A percentile compares a stretch with the other conserved stretches of the same genome.
phyloP scores from a whole-genome alignment of 2,797 vertebrate species.

The Crocodylus rhombifer region DNA sequence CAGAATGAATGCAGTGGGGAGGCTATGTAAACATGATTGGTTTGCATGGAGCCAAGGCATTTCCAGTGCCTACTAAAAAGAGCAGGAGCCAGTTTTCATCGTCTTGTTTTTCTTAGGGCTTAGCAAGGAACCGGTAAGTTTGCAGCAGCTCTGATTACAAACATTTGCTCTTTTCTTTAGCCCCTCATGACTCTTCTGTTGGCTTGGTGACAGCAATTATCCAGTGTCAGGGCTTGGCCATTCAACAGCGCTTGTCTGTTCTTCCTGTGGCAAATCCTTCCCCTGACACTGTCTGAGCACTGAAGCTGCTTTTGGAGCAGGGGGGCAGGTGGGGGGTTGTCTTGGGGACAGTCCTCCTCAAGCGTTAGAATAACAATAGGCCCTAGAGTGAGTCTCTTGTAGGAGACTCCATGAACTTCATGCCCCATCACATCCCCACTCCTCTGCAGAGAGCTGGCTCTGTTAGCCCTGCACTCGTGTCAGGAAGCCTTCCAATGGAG shows the following conservation, averaged over 20 bases:
- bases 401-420: neutral
- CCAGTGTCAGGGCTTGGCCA: neutral
- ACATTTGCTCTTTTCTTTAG: conserved; percentile 67
- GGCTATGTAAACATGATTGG: conserved; percentile 50
- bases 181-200: conserved; percentile 22
- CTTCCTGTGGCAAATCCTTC: neutral
- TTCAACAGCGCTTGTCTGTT: neutral
- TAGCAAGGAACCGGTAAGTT: conserved; percentile 66
- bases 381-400: fast-evolving
- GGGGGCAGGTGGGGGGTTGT: neutral
- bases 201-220: conserved; percentile 60
- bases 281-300: neutral
- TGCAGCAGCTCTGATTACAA: conserved; percentile 64
- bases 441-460: neutral
- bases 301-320: neutral
- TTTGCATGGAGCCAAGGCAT: neutral
- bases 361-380: neutral
- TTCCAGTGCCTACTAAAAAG: conserved; percentile 57
- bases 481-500: neutral
- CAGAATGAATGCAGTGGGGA: neutral
- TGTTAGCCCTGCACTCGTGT: neutral
- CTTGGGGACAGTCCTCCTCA: too few species aligned
- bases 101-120: conserved; percentile 70
- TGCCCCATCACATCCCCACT: neutral
- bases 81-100: conserved; percentile 67